Percentiles rank a stretch among this genome's conserved stretches.
phyloP scores from a whole-genome alignment of 2,113 vertebrate genomes.

The Mus musculus region DNA sequence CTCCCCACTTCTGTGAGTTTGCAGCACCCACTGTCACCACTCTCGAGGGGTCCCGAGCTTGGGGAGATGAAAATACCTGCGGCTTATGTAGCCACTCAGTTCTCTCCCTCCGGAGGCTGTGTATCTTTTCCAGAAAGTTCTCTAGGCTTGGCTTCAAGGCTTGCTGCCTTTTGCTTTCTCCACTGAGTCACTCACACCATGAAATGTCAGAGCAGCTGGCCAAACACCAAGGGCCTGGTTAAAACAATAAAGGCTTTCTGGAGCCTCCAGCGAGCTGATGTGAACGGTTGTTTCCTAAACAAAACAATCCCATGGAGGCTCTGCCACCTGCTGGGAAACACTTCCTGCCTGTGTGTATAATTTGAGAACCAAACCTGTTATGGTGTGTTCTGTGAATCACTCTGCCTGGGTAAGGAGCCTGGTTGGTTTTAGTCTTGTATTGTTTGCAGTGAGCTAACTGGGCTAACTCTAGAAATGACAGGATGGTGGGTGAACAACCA shows the following conservation, averaged over 20 bases:
- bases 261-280: slow-evolving; percentile 6
- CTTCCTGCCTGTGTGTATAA: slow-evolving; percentile 23
- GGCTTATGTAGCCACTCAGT: neutral
- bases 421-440: neutral
- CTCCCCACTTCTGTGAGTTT: neutral
- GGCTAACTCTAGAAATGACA: neutral
- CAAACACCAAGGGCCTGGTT: slow-evolving; percentile 45
- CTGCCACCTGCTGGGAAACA: slow-evolving; percentile 31
- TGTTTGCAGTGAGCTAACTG: neutral
- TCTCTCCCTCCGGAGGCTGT: slow-evolving; percentile 1
- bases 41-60: neutral
- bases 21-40: neutral
- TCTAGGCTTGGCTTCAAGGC: neutral
- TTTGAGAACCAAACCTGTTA: slow-evolving; percentile 46
- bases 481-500: neutral
- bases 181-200: neutral
- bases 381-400: neutral
- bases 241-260: slow-evolving; percentile 60
- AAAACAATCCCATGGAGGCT: slow-evolving; percentile 49
- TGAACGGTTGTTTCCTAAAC: slow-evolving; percentile 43
- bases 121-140: neutral
- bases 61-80: neutral
- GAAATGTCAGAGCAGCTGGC: slow-evolving; percentile 62
- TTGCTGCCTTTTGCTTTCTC: neutral
- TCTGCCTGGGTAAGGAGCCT: neutral